Evolutionary conservation across 2,888 invertebrate species (phyloP), one percentile per base, ranked within the genome.

Genomic region (Tenthredo scrophulariae): DNA sequence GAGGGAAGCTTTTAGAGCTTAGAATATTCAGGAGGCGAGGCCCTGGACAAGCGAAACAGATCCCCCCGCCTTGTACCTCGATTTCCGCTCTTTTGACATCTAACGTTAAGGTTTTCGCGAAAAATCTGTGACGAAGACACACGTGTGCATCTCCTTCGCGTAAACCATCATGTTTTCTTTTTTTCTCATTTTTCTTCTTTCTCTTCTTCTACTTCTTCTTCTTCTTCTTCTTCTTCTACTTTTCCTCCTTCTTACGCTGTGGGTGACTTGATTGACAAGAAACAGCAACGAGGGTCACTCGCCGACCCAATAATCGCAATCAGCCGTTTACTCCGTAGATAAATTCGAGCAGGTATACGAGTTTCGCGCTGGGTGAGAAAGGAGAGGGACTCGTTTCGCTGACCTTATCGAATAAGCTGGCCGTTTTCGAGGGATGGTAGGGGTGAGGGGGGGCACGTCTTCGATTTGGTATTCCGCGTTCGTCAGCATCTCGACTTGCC

Each of bases 1-100:
- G 87, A 90, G 89, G 88, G 91, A 90, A 91, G 90, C 93, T 93
- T 93, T 93, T 93, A 93, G 92, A 93, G 92, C 91, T 91, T 93
- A 92, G 93, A 93, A 93, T 93, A 93, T 93, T 93, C 93, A 93
- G 92, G 91, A 92, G 89, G 88, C 88, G 88, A 87, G 89, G 88
- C 88, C 89, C 89, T 89, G 91, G 91, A 92, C 91, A 91, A 90
- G 91, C 90, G 90, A 90, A 90, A 85, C 85, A 70, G 85, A 85
- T 85, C 82, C 62, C 67, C 82, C 72, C 54, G 70, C 40, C 70
- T 67, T 50, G 85, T 70, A 26, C 70, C 72, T 79, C 85, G 85
- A 85, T 85, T 80, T 85, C 82, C 82, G 82, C 85, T 85, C 85
- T 85, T 83, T 85, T 85, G 85, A 85, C 85, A 82, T 85, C 84